Evolutionary conservation across 2,113 vertebrate species (phyloP).

Genomic region (Lathamus discolor): DNA sequence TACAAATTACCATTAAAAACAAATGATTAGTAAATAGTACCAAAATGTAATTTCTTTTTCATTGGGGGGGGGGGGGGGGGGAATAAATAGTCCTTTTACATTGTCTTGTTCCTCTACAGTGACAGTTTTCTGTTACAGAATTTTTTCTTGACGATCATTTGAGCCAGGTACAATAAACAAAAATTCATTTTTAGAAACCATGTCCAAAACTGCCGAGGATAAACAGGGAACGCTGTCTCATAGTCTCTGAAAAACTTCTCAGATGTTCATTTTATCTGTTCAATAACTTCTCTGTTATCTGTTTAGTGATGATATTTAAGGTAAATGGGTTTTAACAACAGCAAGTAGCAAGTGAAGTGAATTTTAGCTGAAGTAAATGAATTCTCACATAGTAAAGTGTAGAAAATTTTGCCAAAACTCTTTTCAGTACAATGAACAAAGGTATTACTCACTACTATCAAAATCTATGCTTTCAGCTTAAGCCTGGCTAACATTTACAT

Average conservation of each 20-base stretch:
- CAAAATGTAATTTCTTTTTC: not conserved
- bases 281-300: not conserved
- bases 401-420: not conserved
- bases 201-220: not conserved
- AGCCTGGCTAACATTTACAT: not conserved
- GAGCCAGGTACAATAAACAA: not conserved
- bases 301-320: not conserved
- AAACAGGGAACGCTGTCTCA: not conserved
- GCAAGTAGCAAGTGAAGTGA: not conserved
- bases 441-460: not conserved
- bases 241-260: not conserved
- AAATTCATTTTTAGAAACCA: not conserved
- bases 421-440: not conserved
- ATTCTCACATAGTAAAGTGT: not conserved
- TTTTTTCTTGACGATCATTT: not conserved
- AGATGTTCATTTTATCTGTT: not conserved
- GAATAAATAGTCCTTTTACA: not conserved
- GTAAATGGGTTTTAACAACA: not conserved
- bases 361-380: not conserved
- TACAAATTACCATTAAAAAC: not conserved
- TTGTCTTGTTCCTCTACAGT: not conserved
- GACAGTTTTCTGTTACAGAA: not conserved
- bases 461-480: not conserved
- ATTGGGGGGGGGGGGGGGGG: too few species aligned
- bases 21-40: not conserved